Conservation (phyloP, 2,797 vertebrate species). For the Nannoperca obscura region DNA sequence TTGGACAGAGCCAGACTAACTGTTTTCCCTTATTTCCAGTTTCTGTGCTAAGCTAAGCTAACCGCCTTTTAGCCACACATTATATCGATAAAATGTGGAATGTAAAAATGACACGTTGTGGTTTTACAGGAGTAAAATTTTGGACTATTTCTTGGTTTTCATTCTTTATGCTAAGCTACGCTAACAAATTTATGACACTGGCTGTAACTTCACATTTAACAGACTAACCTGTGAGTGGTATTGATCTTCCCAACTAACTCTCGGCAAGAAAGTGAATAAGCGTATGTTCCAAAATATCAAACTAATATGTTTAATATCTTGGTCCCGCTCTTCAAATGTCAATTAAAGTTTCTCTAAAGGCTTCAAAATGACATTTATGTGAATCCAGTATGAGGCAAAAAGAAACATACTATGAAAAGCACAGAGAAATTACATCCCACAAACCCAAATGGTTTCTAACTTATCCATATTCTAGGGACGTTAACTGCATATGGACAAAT, state of each 20-base stretch:
- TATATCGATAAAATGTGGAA: neutral
- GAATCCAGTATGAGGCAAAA: conserved; percentile 23
- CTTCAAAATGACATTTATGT: conserved; percentile 19
- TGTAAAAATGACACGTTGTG: neutral
- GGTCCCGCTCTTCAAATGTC: neutral
- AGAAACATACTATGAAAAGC: conserved; percentile 30
- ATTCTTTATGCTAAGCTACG: neutral
- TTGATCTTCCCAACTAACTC: neutral
- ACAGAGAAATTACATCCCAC: conserved; percentile 29
- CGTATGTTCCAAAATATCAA: neutral
- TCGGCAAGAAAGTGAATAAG: neutral
- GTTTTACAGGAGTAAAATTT: neutral
- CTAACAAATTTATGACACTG: neutral
- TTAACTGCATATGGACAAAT: conserved; percentile 54
- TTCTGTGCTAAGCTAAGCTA: neutral
- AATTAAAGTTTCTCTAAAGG: neutral
- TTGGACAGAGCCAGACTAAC: neutral
- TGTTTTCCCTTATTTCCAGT: neutral
- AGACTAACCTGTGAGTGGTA: neutral
- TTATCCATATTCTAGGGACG: conserved; percentile 41
- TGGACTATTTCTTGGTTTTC: neutral
- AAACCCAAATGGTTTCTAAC: conserved; percentile 45
- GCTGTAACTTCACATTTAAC: neutral
- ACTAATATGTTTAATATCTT: conserved; percentile 7
- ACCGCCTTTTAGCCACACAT: neutral